phyloP scores from a whole-genome alignment of 1,140 invertebrate genomes.

The Ectropis grisescens region DNA sequence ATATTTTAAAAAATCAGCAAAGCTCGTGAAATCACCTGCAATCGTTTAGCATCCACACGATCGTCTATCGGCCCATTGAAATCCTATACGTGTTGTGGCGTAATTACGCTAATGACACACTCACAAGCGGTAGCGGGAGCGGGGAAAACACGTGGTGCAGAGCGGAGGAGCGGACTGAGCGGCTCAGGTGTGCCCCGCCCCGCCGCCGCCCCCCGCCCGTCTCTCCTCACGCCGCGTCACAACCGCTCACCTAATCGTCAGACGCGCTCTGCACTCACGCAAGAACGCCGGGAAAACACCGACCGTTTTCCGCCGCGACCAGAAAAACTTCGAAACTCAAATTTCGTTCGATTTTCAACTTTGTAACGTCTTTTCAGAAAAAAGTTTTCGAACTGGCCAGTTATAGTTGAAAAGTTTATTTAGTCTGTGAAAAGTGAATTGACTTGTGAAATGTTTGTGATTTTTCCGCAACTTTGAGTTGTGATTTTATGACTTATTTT shows the following conservation, averaged over 20 bases:
- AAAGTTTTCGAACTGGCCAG: too few relatives aligned
- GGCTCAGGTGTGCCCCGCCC: conserved; percentile 24
- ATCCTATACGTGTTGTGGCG: conserved; percentile 25
- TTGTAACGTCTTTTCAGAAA: too few relatives aligned
- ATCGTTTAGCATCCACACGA: conserved; percentile 28
- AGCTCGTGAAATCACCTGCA: conserved; percentile 3
- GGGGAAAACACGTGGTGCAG: conserved; percentile 29
- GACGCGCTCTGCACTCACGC: conserved; percentile 58
- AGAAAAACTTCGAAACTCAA: too few relatives aligned
- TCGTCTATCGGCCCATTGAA: conserved; percentile 42
- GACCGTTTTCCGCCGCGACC: conserved; percentile 54
- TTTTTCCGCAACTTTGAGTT: conserved; percentile 27
- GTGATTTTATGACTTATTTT: too few relatives aligned
- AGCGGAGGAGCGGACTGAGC: conserved; percentile 51
- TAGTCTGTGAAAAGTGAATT: conserved; percentile 28
- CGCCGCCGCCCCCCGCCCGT: conserved; percentile 13
- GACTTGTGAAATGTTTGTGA: conserved; percentile 49
- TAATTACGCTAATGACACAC: conserved; percentile 26
- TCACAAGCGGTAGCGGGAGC: conserved; percentile 24
- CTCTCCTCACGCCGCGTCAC: conserved; percentile 23
- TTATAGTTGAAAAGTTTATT: conserved; percentile 1
- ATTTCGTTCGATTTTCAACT: too few relatives aligned
- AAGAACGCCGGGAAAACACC: conserved; percentile 63
- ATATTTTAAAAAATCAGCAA: too few relatives aligned
- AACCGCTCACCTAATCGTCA: conserved; percentile 43